phyloP scores from a whole-genome alignment of 2,888 invertebrate species.

The Podabrus alpinus region DNA sequence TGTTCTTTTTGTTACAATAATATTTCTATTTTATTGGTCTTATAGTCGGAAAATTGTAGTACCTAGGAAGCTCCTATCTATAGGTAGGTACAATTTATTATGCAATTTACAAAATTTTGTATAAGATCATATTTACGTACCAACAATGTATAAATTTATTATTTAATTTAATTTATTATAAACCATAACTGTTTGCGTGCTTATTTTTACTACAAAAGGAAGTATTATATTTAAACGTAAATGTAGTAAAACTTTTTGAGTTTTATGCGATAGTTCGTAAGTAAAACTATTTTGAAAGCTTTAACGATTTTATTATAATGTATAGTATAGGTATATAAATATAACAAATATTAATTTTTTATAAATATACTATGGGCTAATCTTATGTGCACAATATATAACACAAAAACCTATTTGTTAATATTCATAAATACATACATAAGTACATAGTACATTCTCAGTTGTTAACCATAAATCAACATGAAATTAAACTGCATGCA shows the following conservation, averaged over 20 bases:
- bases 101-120: too few species aligned
- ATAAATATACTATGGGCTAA: neutral
- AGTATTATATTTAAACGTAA: neutral
- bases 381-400: neutral
- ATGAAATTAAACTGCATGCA: conserved; percentile 11
- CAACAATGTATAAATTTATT: neutral
- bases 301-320: neutral
- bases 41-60: too few species aligned
- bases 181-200: neutral
- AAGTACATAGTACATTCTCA: too few species aligned
- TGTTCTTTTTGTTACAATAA: too few species aligned
- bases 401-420: neutral
- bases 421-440: neutral
- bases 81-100: too few species aligned
- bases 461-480: neutral
- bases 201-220: neutral
- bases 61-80: too few species aligned
- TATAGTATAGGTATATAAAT: neutral
- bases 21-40: too few species aligned
- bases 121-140: too few species aligned
- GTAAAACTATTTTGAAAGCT: neutral
- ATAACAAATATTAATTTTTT: too few species aligned
- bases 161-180: neutral
- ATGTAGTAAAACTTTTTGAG: neutral
- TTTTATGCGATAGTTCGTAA: neutral